These are phyloP conservation scores for Rosalia funebris DNA, from an alignment of 2,888 invertebrate genomes.

Conservation along the genomic window DNA sequence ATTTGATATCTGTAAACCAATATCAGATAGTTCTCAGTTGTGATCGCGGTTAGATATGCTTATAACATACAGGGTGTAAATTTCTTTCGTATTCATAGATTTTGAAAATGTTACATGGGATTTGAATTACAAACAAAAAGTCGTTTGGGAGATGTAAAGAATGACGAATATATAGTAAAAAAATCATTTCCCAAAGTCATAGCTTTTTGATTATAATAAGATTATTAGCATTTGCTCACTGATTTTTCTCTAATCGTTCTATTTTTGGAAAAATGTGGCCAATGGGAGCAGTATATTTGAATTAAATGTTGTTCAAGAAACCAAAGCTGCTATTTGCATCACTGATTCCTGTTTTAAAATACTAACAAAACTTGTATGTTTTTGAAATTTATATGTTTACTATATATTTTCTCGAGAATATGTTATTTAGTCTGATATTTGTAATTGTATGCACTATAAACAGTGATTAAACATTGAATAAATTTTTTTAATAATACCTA, in stretches of 20 bases:
- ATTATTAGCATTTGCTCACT: too few species aligned
- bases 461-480: slow-evolving; percentile 23
- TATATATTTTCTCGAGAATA: slow-evolving; percentile 7
- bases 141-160: neutral
- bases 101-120: neutral
- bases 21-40: neutral
- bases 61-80: slow-evolving; percentile 2
- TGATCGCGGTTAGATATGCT: neutral
- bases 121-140: neutral
- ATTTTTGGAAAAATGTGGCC: neutral
- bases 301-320: neutral
- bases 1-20: neutral
- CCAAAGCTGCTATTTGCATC: neutral
- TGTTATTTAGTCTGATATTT: slow-evolving; percentile 23
- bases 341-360: slow-evolving; percentile 2
- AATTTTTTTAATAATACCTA: slow-evolving; percentile 8
- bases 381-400: slow-evolving; percentile 5
- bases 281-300: neutral
- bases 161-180: too few species aligned
- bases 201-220: too few species aligned
- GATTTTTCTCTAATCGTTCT: neutral
- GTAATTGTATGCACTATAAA: slow-evolving; percentile 17
- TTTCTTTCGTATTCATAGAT: neutral
- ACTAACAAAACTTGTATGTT: slow-evolving; percentile 14
- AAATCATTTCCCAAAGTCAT: too few species aligned